phyloP scores from a whole-genome alignment of 1,140 invertebrate genomes.

The Caerostris darwini region DNA sequence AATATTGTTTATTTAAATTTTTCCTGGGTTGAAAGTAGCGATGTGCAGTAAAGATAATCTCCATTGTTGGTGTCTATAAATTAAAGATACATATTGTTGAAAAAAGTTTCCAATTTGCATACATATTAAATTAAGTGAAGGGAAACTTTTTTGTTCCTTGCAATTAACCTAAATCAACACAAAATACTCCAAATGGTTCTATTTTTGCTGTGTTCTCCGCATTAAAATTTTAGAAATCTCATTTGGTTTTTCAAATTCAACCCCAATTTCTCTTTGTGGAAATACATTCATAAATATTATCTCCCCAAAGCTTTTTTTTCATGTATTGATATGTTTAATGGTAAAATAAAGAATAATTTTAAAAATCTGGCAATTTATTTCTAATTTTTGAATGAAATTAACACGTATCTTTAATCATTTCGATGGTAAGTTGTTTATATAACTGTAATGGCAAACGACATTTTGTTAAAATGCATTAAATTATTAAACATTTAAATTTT shows the following conservation, averaged over 20 bases:
- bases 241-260: background rate
- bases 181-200: background rate
- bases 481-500: no score
- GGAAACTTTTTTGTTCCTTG: background rate
- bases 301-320: background rate
- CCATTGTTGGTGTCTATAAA: background rate
- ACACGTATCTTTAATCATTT: no score
- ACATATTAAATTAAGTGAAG: background rate
- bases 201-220: background rate
- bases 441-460: no score
- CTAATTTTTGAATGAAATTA: no score
- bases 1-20: no score
- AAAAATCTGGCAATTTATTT: no score
- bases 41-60: background rate
- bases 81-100: background rate
- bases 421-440: no score
- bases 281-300: background rate
- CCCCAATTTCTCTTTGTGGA: background rate
- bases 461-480: no score
- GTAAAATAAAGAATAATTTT: no score
- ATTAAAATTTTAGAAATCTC: background rate
- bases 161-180: background rate
- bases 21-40: no score
- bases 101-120: background rate
- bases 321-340: no score